phyloP scores from a whole-genome alignment of 2,797 vertebrate genomes.

The Rhinophrynus dorsalis region DNA sequence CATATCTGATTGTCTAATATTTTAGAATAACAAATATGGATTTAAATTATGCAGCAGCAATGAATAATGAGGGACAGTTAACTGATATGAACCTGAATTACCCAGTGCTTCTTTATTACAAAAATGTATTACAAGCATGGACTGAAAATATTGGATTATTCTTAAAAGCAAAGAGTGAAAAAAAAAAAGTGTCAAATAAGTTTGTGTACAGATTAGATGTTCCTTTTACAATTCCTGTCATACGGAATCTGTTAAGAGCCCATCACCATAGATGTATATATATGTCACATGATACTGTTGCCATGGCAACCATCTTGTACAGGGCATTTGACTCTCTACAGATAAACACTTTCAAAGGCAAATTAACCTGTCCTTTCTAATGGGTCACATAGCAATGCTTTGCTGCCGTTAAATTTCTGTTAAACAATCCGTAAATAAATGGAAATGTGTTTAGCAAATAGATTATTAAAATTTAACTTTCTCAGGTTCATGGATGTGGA shows the following conservation, averaged over 20 bases:
- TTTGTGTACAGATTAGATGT: neutral
- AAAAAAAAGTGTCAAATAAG: neutral
- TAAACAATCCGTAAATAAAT: too few relatives aligned
- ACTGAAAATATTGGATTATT: neutral
- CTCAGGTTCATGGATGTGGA: too few relatives aligned
- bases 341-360: neutral
- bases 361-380: neutral
- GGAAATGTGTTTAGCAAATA: too few relatives aligned
- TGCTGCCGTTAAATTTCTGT: too few relatives aligned
- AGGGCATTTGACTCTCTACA: neutral
- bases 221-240: slow-evolving; percentile 7
- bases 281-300: slow-evolving; percentile 2
- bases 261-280: neutral
- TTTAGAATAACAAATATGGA: neutral
- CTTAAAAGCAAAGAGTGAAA: neutral
- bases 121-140: neutral
- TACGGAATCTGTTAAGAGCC: neutral
- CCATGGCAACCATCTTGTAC: neutral
- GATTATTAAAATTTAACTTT: too few relatives aligned
- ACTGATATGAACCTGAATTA: neutral
- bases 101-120: neutral
- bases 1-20: neutral
- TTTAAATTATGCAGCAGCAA: neutral
- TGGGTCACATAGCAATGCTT: neutral
- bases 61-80: neutral